A percentile compares a stretch with the other conserved stretches of the same genome.
phyloP scores from a whole-genome alignment of 2,113 vertebrate genomes.

The Scopus umbretta region DNA sequence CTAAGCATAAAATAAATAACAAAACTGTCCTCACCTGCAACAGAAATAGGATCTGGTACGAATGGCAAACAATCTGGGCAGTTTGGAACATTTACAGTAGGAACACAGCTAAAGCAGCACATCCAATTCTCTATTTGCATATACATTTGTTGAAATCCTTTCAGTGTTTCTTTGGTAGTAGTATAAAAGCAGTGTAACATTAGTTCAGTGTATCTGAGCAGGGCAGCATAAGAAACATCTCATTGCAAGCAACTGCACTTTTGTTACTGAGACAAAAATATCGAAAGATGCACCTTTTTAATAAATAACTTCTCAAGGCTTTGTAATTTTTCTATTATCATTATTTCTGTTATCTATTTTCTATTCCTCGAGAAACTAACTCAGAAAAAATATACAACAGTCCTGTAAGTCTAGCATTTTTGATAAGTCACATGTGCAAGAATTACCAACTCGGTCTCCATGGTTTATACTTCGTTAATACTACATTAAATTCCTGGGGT shows the following conservation, averaged over 20 bases:
- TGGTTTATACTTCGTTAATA: background rate
- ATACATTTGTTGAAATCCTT: background rate
- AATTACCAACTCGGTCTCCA: background rate
- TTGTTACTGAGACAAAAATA: background rate
- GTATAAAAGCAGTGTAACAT: background rate
- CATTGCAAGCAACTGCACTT: background rate
- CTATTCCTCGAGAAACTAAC: background rate
- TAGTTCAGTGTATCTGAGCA: background rate
- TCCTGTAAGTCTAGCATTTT: background rate
- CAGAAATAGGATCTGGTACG: background rate
- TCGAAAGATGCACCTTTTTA: background rate
- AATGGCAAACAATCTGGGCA: background rate
- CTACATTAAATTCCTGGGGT: background rate
- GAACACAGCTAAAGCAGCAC: background rate
- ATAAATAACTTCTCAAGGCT: background rate
- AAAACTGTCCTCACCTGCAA: background rate
- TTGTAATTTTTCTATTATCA: no score
- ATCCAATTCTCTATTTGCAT: background rate
- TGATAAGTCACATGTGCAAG: background rate
- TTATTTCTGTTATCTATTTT: no score
- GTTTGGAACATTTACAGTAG: background rate
- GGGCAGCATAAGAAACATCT: background rate
- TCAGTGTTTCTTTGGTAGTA: background rate
- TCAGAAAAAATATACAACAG: background rate
- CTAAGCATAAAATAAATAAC: background rate